Evolutionary conservation across 2,888 invertebrate species (phyloP).

Genomic region (Sarcophaga variegata): DNA sequence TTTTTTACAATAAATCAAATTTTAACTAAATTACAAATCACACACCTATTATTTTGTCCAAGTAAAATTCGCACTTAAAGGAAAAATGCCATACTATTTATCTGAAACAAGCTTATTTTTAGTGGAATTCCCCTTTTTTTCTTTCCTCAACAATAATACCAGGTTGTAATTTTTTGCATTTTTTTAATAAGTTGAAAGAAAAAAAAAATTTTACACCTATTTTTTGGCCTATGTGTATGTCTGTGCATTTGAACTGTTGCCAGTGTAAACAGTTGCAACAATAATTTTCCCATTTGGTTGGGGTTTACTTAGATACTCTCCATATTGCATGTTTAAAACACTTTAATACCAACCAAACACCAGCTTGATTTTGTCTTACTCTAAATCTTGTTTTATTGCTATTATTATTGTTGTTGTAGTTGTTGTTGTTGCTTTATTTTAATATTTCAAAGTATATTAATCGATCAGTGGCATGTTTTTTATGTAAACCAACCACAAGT

Average conservation of each 20-base stretch:
- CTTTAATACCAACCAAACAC: conserved; percentile 40
- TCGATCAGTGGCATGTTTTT: conserved; percentile 67
- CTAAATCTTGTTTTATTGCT: conserved; percentile 58
- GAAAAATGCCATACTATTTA: too few relatives aligned
- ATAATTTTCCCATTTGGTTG: conserved; percentile 25
- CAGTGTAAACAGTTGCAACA: conserved; percentile 45
- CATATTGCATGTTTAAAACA: conserved; percentile 63
- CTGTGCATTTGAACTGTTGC: neutral
- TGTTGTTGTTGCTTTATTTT: conserved; percentile 7
- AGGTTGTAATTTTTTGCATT: too few relatives aligned
- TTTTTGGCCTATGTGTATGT: too few relatives aligned
- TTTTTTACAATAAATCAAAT: too few relatives aligned
- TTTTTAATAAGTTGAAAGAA: too few relatives aligned
- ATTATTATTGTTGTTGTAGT: neutral
- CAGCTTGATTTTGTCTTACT: conserved; percentile 52
- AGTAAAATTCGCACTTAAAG: too few relatives aligned
- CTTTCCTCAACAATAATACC: too few relatives aligned
- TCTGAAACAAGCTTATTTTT: too few relatives aligned
- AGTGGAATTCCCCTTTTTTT: too few relatives aligned
- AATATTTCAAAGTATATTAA: conserved; percentile 65
- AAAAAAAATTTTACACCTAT: too few relatives aligned
- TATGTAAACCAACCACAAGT: conserved; percentile 26
- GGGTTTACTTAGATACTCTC: neutral
- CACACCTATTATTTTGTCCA: too few relatives aligned
- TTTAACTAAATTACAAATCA: too few relatives aligned